Percentiles rank a stretch among this genome's conserved stretches.
phyloP scores from a whole-genome alignment of 2,113 vertebrate species.

The Aldabrachelys gigantea region DNA sequence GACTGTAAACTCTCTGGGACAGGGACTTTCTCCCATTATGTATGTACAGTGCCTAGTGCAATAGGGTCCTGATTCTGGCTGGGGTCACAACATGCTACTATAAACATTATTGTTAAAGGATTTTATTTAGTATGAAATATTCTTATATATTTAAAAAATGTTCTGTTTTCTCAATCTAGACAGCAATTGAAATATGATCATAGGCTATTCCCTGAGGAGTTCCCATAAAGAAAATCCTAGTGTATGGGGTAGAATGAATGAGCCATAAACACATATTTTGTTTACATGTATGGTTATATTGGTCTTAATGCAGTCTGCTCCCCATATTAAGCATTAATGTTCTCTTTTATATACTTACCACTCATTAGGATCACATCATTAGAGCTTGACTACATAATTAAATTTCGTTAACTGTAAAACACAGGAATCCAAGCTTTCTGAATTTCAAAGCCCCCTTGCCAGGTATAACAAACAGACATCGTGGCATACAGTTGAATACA shows the following conservation, averaged over 20 bases:
- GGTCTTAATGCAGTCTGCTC: not conserved
- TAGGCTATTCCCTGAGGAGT: not conserved
- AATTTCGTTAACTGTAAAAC: fast-evolving
- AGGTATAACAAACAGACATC: not conserved
- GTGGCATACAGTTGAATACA: not conserved
- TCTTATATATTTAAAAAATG: not conserved
- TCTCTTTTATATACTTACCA: not conserved
- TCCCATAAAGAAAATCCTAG: not conserved
- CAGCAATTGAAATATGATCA: not conserved
- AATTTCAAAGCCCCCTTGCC: slow-evolving; percentile 29
- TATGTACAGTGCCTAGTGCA: not conserved
- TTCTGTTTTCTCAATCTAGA: not conserved
- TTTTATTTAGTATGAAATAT: not conserved
- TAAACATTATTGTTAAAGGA: not conserved
- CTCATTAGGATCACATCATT: not conserved
- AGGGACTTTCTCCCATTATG: not conserved
- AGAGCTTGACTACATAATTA: fast-evolving
- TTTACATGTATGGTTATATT: not conserved
- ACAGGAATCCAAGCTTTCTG: not conserved
- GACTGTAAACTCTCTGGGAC: not conserved
- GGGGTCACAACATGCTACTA: not conserved
- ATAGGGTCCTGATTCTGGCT: not conserved
- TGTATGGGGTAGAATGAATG: not conserved
- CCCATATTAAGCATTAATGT: not conserved
- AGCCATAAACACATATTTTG: not conserved